Percentiles rank a stretch among this genome's conserved stretches.
These are phyloP conservation scores for Phanerotoma sp. DNA, from an alignment of 2,888 invertebrate species.

Conservation along the genomic window DNA sequence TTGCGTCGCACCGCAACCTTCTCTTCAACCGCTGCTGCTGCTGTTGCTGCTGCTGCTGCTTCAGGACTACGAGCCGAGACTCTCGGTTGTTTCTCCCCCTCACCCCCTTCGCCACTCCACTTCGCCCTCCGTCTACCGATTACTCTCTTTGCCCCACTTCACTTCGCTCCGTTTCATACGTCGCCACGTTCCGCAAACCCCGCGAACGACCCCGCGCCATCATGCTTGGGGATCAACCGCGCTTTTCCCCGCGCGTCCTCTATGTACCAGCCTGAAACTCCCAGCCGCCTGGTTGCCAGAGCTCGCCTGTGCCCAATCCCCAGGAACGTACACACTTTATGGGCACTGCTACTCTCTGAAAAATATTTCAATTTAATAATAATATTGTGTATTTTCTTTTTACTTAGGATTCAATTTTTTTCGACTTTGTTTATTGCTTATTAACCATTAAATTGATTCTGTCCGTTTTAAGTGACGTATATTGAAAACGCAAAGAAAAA, in stretches of 20 bases:
- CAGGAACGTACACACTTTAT: conserved; percentile 40
- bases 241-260: conserved; percentile 29
- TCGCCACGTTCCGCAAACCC: conserved; percentile 10
- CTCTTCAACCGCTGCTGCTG: conserved; percentile 5
- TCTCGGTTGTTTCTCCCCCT: too few relatives aligned
- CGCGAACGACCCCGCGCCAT: conserved; percentile 27
- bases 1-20: not conserved
- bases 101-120: too few relatives aligned
- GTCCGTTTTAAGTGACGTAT: too few relatives aligned
- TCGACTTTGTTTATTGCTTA: too few relatives aligned
- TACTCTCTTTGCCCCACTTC: not conserved
- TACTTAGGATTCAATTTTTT: conserved; percentile 9
- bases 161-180: conserved; percentile 5
- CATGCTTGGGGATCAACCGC: too few relatives aligned
- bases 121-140: too few relatives aligned
- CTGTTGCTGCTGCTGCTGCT: too few relatives aligned
- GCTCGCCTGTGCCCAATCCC: conserved; percentile 39
- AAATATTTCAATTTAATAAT: not conserved
- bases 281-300: conserved; percentile 32
- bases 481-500: too few relatives aligned
- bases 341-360: conserved; percentile 8
- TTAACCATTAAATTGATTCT: too few relatives aligned
- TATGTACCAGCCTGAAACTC: conserved; percentile 26
- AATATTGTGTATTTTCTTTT: not conserved
- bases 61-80: too few relatives aligned